Evolutionary conservation across 92 coral and sea anemone genomes (phyloP).

Genomic region (Heliopora coerulea): DNA sequence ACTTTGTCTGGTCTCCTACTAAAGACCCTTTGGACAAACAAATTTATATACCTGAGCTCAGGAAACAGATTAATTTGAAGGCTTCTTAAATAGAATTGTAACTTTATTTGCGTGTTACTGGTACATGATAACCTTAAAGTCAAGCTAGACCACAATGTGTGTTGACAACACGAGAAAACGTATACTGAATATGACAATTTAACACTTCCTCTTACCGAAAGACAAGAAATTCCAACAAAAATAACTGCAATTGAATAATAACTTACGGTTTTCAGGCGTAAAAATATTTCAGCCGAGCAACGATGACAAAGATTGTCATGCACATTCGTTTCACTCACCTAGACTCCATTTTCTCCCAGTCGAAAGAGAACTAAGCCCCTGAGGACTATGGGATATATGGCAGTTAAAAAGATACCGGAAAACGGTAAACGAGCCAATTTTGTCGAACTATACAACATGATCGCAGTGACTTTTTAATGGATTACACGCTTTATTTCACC

Average conservation of each 20-base stretch:
- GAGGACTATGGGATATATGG: constrained; percentile 34
- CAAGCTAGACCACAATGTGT: no score
- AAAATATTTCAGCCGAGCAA: background rate
- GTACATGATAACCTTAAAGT: no score
- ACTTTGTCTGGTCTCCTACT: no score
- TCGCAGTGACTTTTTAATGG: no score
- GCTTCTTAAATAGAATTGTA: no score
- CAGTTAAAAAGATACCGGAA: constrained; percentile 1
- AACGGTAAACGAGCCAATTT: background rate
- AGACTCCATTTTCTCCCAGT: constrained; percentile 45
- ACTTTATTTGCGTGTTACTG: no score
- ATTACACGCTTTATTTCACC: no score
- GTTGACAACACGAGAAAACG: no score
- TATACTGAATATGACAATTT: background rate
- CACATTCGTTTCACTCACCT: constrained; percentile 2
- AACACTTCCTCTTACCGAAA: background rate
- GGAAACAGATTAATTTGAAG: no score
- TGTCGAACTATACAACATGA: no score
- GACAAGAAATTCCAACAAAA: background rate
- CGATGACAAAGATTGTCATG: constrained; percentile 18
- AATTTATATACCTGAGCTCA: no score
- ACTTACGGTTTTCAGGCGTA: background rate
- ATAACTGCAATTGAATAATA: background rate
- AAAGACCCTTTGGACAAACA: no score
- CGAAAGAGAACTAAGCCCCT: constrained; percentile 28